Conservation (phyloP, 2,797 vertebrate genomes). For the Gambusia yucatana region DNA sequence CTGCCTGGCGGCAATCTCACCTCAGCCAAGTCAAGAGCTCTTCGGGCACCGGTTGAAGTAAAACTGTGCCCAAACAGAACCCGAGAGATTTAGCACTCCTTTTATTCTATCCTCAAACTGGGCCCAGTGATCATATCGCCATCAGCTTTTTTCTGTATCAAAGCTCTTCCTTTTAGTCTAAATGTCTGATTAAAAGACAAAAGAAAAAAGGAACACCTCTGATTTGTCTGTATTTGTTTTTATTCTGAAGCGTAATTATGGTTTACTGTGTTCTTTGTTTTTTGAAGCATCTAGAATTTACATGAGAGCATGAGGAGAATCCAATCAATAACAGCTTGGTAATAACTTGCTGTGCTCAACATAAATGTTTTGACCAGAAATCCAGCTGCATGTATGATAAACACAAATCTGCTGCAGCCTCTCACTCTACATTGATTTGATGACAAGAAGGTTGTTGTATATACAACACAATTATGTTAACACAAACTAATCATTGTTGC, state of each 20-base stretch:
- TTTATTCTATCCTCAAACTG: conserved; percentile 58
- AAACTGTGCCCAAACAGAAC: conserved; percentile 74
- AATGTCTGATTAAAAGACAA: conserved; percentile 38
- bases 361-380: conserved; percentile 73
- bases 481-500: conserved; percentile 29
- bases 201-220: conserved; percentile 35
- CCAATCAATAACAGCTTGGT: conserved; percentile 76
- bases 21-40: conserved; percentile 79
- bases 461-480: conserved; percentile 31
- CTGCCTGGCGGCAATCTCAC: conserved; percentile 77
- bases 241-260: conserved; percentile 16
- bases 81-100: conserved; percentile 65
- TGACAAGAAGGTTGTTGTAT: conserved; percentile 41
- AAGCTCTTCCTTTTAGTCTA: conserved; percentile 54
- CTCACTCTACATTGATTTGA: conserved; percentile 42
- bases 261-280: conserved; percentile 14
- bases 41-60: conserved; percentile 71
- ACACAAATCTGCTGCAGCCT: conserved; percentile 44
- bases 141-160: conserved; percentile 63
- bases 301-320: conserved; percentile 69
- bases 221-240: conserved; percentile 40
- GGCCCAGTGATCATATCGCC: conserved; percentile 57
- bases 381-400: conserved; percentile 52
- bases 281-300: conserved; percentile 65
- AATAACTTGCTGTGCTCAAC: conserved; percentile 75